A percentile compares a stretch with the other conserved stretches of the same genome.
Conservation (phyloP, 2,888 invertebrate genomes). For the Eulithis prunata region DNA sequence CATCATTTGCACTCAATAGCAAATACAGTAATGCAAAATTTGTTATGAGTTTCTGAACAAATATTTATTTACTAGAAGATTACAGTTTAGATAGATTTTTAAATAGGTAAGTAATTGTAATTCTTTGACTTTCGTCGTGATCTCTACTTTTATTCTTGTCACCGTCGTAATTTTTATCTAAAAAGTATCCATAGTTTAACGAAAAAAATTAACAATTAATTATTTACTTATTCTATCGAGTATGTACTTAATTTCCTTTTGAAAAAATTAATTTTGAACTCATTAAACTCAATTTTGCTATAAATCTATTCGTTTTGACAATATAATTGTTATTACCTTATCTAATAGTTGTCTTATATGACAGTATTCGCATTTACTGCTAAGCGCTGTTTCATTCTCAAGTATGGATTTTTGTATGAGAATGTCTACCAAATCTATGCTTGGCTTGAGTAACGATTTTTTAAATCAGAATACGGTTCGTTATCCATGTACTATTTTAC, state of each 20-base stretch:
- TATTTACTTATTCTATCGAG: neutral
- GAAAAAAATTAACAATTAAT: neutral
- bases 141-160: constrained; percentile 33
- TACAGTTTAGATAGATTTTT: constrained; percentile 11
- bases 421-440: no score
- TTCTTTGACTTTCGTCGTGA: constrained; percentile 24
- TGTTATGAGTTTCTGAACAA: constrained; percentile 22
- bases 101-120: constrained; percentile 13
- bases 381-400: no score
- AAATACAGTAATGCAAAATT: constrained; percentile 1
- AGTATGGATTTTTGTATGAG: no score
- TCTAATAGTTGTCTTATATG: neutral
- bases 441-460: no score
- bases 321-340: constrained; percentile 4
- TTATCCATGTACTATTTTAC: constrained; percentile 4
- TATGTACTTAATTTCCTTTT: neutral
- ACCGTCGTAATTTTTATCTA: constrained; percentile 16
- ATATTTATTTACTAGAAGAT: constrained; percentile 22
- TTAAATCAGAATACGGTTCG: no score
- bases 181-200: neutral
- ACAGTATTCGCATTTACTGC: no score
- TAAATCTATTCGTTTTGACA: constrained; percentile 5
- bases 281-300: neutral
- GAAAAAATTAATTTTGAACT: neutral
- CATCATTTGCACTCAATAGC: neutral